phyloP scores from a whole-genome alignment of 2,113 vertebrate species.

The Grus americana region DNA sequence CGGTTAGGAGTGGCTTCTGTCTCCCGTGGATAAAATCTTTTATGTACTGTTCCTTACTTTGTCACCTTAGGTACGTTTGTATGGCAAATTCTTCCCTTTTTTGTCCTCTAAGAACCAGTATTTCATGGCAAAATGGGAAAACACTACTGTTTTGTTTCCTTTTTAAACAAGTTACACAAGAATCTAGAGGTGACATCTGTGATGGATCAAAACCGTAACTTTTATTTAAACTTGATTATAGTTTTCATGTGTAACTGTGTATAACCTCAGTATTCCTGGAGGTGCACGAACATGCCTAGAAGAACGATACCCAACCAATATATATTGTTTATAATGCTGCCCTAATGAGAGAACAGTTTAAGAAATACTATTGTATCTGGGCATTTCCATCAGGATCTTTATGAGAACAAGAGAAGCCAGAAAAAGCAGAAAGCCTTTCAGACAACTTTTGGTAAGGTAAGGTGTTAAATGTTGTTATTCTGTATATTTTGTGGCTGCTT shows the following conservation, averaged over 20 bases:
- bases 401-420: background rate
- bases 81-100: background rate
- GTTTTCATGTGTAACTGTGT: background rate
- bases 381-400: background rate
- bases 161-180: background rate
- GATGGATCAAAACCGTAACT: background rate
- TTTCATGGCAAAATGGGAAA: background rate
- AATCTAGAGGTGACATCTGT: background rate
- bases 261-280: background rate
- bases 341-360: background rate
- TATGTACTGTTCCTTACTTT: background rate
- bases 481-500: background rate
- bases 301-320: background rate
- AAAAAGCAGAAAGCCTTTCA: background rate
- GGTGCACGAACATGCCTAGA: background rate
- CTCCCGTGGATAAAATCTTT: rapidly evolving
- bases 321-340: background rate
- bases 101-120: background rate
- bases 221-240: background rate
- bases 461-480: background rate
- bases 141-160: background rate
- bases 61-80: background rate
- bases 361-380: background rate
- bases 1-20: background rate
- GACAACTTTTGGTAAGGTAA: background rate